Evolutionary conservation across 2,888 invertebrate species (phyloP).

Genomic region (Calliopum simillimum): DNA sequence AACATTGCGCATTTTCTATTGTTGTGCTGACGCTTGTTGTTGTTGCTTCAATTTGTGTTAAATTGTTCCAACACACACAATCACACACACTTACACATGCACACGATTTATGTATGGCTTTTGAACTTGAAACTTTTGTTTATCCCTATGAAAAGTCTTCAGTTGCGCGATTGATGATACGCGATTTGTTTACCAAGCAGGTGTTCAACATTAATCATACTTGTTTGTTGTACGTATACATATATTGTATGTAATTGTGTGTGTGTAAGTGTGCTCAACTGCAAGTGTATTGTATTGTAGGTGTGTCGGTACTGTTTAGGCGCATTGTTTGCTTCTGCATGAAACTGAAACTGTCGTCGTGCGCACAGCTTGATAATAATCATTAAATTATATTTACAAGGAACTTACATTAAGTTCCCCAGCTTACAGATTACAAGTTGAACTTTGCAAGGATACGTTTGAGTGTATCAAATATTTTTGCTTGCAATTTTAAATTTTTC

Average conservation of each 20-base stretch:
- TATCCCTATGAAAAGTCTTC: not conserved
- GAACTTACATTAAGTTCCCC: too few relatives aligned
- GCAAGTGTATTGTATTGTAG: not conserved
- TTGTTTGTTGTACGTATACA: not conserved
- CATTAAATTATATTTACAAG: too few relatives aligned
- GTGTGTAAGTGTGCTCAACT: not conserved
- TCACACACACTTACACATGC: not conserved
- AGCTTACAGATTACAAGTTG: too few relatives aligned
- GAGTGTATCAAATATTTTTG: too few relatives aligned
- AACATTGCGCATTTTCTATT: not conserved
- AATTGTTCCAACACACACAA: too few relatives aligned
- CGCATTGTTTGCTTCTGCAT: too few relatives aligned
- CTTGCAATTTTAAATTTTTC: too few relatives aligned
- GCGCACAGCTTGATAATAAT: too few relatives aligned
- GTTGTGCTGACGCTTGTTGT: not conserved
- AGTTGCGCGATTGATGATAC: conserved; percentile 44
- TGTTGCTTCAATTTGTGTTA: not conserved
- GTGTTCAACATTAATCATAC: conserved; percentile 55
- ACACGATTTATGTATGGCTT: not conserved
- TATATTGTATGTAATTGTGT: not conserved
- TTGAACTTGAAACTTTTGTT: not conserved
- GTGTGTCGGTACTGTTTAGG: too few relatives aligned
- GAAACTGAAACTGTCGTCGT: too few relatives aligned
- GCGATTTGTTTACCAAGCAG: conserved; percentile 56
- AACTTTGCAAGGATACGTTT: too few relatives aligned